Conservation (phyloP, 2,888 invertebrate genomes). For the Embidobia sp. region DNA sequence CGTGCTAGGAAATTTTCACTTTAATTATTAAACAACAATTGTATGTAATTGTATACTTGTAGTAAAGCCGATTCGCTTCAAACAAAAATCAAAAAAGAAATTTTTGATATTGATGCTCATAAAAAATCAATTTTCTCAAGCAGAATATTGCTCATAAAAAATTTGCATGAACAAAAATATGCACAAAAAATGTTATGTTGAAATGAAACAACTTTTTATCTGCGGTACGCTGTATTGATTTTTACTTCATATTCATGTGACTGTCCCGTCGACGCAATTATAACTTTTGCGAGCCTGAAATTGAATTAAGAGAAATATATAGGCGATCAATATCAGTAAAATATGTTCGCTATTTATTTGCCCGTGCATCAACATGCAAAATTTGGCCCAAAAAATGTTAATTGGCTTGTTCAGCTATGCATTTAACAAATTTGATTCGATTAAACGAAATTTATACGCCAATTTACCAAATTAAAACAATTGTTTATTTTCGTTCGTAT, state of each 20-base stretch:
- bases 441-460: constrained; percentile 6
- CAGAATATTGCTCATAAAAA: too few species aligned
- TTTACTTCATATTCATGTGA: constrained; percentile 39
- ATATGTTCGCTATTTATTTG: constrained; percentile 27
- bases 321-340: constrained; percentile 21
- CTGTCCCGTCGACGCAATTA: constrained; percentile 39
- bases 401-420: constrained; percentile 21
- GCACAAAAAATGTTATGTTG: constrained; percentile 4
- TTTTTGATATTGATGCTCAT: too few species aligned
- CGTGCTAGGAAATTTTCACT: too few species aligned
- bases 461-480: neutral
- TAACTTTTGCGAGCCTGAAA: constrained; percentile 45
- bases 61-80: too few species aligned
- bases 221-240: constrained; percentile 22
- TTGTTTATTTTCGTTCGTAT: neutral
- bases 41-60: too few species aligned
- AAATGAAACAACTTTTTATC: constrained; percentile 6
- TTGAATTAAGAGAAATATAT: constrained; percentile 49
- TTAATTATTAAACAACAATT: too few species aligned
- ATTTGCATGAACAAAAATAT: too few species aligned
- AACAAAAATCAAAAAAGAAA: too few species aligned
- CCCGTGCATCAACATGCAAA: neutral
- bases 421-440: constrained; percentile 16
- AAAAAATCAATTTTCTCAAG: too few species aligned
- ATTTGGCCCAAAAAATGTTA: constrained; percentile 27